Evolutionary conservation across 2,888 invertebrate species (phyloP).

Genomic region (Lasioglossum marginatum): DNA sequence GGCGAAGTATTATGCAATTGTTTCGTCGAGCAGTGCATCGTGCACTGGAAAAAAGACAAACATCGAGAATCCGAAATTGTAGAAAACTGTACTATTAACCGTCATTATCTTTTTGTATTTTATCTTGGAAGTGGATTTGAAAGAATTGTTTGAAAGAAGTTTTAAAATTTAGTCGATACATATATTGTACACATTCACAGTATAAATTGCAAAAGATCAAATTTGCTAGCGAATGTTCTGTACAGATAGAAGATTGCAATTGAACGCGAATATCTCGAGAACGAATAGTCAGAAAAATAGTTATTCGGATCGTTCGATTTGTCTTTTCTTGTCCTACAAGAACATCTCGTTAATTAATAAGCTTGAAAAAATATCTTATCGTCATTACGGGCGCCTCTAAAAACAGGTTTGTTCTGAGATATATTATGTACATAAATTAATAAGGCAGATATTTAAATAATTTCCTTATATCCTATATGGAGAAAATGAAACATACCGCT

Average conservation of each 20-base stretch:
- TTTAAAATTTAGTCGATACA: neutral
- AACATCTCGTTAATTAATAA: neutral
- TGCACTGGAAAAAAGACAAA: neutral
- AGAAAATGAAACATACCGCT: neutral
- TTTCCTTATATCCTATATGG: neutral
- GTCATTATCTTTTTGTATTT: neutral
- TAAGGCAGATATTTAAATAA: neutral
- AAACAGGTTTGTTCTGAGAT: neutral
- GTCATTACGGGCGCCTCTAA: neutral
- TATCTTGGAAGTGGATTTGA: neutral
- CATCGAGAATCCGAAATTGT: neutral
- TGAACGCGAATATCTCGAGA: neutral
- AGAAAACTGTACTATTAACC: neutral
- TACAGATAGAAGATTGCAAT: neutral
- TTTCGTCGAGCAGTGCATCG: constrained; percentile 27
- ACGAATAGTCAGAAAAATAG: neutral
- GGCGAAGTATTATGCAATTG: constrained; percentile 40
- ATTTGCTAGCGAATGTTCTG: neutral
- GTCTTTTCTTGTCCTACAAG: neutral
- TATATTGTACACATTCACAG: neutral
- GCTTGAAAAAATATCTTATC: neutral
- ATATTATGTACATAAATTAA: neutral
- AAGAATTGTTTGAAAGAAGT: neutral
- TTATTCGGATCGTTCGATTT: neutral
- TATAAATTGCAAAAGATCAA: neutral